These are phyloP conservation scores for Galbula dea DNA, from an alignment of 2,113 vertebrate species.

Conservation along the genomic window DNA sequence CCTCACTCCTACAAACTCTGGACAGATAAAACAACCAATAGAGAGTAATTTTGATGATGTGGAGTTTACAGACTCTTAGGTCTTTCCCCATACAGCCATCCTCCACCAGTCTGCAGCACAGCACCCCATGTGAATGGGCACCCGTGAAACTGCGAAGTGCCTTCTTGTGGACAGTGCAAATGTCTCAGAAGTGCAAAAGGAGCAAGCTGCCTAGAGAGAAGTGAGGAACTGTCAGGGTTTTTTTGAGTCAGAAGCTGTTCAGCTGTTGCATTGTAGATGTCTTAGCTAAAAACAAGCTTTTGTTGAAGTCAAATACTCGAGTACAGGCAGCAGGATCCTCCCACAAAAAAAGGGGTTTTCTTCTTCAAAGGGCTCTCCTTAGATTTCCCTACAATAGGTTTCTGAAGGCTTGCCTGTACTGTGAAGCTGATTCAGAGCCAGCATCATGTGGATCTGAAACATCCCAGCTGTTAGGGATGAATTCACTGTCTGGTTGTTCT, in stretches of 20 bases:
- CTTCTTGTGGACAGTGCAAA: background rate
- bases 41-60: accelerated
- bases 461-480: background rate
- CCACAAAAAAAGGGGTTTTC: conserved; percentile 5
- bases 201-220: conserved; percentile 33
- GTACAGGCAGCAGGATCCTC: background rate
- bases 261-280: conserved; percentile 40
- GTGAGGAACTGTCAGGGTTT: background rate
- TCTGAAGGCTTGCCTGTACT: background rate
- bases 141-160: background rate
- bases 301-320: background rate
- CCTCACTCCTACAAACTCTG: background rate
- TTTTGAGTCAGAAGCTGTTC: conserved; percentile 12
- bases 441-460: background rate
- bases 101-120: background rate
- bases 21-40: background rate
- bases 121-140: background rate
- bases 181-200: background rate
- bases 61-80: background rate
- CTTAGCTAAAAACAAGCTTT: conserved; percentile 17
- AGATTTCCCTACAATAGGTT: conserved; percentile 14
- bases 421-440: background rate
- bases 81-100: background rate
- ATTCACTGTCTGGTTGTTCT: background rate
- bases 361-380: conserved; percentile 23